Evolutionary conservation across 2,888 invertebrate genomes (phyloP), one percentile per base, ranked within the genome.

Genomic region (Cordylochernes scorpioides): DNA sequence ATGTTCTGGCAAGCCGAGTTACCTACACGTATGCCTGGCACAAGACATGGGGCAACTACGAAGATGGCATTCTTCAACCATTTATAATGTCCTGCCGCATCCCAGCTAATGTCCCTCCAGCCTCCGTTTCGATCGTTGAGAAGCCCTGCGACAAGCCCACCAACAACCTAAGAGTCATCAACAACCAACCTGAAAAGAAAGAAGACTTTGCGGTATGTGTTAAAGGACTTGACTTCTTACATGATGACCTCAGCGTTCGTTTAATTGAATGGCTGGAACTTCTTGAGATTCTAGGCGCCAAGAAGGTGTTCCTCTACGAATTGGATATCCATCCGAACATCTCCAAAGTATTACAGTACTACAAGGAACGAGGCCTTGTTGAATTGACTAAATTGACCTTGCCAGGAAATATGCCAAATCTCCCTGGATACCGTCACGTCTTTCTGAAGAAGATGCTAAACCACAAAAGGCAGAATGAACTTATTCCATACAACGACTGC

Each of bases 221-320:
- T 14, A 84, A 84, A 52, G 86, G 88, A 0, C 58, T 91, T 30
- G 84, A 86, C 53, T 88, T 86, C 48, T 62, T 77, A 3, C 74
- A 82, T 54, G 77, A 80, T 47, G 86, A 88, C 53, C 55, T 84
- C 2, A 80, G 80, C 2, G 74, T 77, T 10, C 63, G 80, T 3
- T 58, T 88, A 15, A 69, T 86, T 27, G 88, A 91, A 53, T 91
- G 88, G 88, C 71, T 88, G 44, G 86, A 88, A 52, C 59, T 82
- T 37, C 58, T 86, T 17, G 66, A 66, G 16, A 58, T 80, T 19
- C 59, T 88, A 27, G 88, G 88, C 3, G 86, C 82, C 1, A 74
- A 80, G 46, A 80, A 80, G 50, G 68, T 86, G 17, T 82, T 72
- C 55, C 71, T 88, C 48, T 88, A 86, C 53, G 70, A 80, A 48